Evolutionary conservation across 2,888 invertebrate species (phyloP).

Genomic region (Chorisops tibialis): DNA sequence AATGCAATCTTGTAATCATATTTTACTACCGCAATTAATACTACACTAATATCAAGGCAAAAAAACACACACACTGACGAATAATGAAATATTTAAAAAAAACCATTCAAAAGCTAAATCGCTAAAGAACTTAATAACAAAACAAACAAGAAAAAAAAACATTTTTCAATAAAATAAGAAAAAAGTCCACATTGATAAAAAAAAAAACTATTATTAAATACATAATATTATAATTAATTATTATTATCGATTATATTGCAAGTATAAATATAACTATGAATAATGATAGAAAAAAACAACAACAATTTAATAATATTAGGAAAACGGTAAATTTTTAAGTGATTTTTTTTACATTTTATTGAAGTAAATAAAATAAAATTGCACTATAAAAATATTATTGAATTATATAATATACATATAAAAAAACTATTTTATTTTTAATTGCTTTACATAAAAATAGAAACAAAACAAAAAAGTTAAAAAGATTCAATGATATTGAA

Average conservation of each 20-base stretch:
- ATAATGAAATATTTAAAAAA: too few relatives aligned
- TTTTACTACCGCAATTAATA: too few relatives aligned
- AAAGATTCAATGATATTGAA: neutral
- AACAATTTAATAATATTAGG: conserved; percentile 3
- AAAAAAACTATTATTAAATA: too few relatives aligned
- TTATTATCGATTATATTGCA: conserved; percentile 1
- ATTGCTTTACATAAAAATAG: neutral
- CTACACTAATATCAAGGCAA: too few relatives aligned
- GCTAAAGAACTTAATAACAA: too few relatives aligned
- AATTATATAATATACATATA: neutral
- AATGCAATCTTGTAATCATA: too few relatives aligned
- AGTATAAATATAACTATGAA: conserved; percentile 8
- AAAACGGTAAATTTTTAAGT: neutral
- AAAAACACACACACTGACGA: too few relatives aligned
- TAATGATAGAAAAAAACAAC: conserved; percentile 9
- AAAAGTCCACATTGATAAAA: too few relatives aligned
- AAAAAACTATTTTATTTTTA: neutral
- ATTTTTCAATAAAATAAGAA: too few relatives aligned
- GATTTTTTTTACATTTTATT: conserved; percentile 7
- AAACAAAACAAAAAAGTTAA: neutral
- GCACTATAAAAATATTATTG: neutral
- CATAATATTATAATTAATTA: neutral
- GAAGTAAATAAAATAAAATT: neutral
- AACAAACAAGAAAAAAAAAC: too few relatives aligned
- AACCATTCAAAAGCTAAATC: too few relatives aligned